Base-by-base conservation (phyloP, 2,888 invertebrate species). In the Acronicta psi region DNA sequence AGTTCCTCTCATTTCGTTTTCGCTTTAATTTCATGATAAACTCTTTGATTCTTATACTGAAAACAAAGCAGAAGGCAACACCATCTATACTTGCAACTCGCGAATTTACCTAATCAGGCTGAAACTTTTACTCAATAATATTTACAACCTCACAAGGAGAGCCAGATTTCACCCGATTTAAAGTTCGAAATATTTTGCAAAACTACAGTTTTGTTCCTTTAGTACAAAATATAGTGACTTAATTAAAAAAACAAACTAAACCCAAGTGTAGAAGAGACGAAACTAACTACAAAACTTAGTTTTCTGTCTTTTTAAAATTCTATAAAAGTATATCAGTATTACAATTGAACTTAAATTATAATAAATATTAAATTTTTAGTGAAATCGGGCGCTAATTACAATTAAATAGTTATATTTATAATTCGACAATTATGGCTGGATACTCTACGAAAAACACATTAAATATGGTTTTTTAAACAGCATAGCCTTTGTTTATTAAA, bases 401-500 rank as follows among this genome's bases (percentile, higher is more conserved):
- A 65, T 42, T 63, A 73, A 66, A 69, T 69, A 73, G 43, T 51
- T 51, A 50, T 55, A 52, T 46, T 61, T 50, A 59, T 58, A 70
- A 59, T 64, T 46, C 37, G 57, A 68, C 60, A 68, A 69, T 69
- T 80, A 84, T 84, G 84, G 83, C 83, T 82, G 65, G 53, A 72
- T 72, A 73, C 54, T 69, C 53, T 52, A 78, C 51, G 65, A 69
- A 71, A 75, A 74, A 71, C 56, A 70, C 62, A 43, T 62, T 59
- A n/a, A n/a, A n/a, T n/a, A n/a, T n/a, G n/a, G 59, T 70, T 73
- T 75, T 75, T 69, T 52, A 49, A 65, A 79, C 67, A 80, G 81
- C 85, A 85, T 86, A 85, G 85, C 85, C 83, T 73, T 74, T 64
- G 62, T 16, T n/a, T 59, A 20, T 46, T 34, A 54, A 29, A 14